phyloP scores from a whole-genome alignment of 2,888 invertebrate species.

The Diarsia brunnea region DNA sequence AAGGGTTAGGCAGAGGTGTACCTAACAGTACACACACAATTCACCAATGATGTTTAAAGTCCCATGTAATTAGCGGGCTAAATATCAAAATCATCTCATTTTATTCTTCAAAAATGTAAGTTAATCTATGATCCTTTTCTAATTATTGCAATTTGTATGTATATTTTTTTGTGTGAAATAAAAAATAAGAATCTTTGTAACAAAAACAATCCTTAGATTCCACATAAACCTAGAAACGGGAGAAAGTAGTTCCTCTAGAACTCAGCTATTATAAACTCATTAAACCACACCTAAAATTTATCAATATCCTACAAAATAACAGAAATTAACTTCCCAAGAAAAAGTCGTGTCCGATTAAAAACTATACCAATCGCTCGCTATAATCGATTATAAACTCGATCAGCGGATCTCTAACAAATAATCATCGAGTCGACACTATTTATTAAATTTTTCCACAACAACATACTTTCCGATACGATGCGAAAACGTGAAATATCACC shows the following conservation, averaged over 20 bases:
- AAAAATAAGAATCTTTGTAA: too few relatives aligned
- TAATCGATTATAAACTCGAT: slow-evolving; percentile 42
- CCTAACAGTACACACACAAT: background rate
- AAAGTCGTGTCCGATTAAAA: slow-evolving; percentile 33
- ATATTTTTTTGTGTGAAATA: too few relatives aligned
- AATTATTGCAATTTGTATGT: too few relatives aligned
- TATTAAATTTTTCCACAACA: slow-evolving; percentile 81
- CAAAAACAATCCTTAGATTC: background rate
- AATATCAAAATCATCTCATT: background rate
- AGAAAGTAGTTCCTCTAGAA: slow-evolving; percentile 18
- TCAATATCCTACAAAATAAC: slow-evolving; percentile 33
- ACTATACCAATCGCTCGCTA: slow-evolving; percentile 16
- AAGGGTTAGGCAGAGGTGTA: background rate
- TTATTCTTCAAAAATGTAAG: background rate
- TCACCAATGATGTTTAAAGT: background rate
- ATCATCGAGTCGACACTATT: slow-evolving; percentile 62
- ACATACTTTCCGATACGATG: slow-evolving; percentile 78
- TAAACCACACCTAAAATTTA: slow-evolving; percentile 21
- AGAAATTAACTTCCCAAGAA: slow-evolving; percentile 26
- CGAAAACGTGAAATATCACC: slow-evolving; percentile 72
- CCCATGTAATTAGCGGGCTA: too few relatives aligned
- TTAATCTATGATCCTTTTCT: background rate
- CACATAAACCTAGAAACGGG: background rate
- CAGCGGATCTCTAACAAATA: slow-evolving; percentile 62
- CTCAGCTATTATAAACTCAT: slow-evolving; percentile 2